Evolutionary conservation across 2,113 vertebrate genomes (phyloP).

Genomic region (Alces alces): DNA sequence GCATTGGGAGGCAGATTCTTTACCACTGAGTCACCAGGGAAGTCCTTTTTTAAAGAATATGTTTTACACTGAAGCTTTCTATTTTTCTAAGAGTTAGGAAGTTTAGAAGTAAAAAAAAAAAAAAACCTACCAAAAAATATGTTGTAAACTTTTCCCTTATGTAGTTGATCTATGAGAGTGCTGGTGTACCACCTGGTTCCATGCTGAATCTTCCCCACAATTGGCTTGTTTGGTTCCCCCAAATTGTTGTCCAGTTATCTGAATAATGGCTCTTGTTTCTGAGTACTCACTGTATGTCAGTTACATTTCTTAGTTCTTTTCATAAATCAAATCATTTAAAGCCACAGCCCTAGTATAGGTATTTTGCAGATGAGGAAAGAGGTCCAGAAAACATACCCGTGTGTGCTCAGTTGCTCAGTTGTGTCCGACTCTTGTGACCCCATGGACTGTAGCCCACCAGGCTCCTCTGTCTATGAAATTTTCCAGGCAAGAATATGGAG

Average conservation of each 20-base stretch:
- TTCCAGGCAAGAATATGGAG: background rate
- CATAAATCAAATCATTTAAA: background rate
- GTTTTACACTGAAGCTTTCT: background rate
- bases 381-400: background rate
- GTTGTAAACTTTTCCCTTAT: background rate
- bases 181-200: fast-evolving
- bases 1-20: background rate
- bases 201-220: background rate
- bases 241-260: background rate
- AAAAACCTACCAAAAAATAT: background rate
- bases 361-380: background rate
- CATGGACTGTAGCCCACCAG: background rate
- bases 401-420: background rate
- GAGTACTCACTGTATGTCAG: background rate
- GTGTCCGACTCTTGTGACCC: background rate
- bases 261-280: background rate
- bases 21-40: background rate
- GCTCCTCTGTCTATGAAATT: background rate
- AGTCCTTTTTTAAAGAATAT: background rate
- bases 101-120: background rate
- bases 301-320: background rate
- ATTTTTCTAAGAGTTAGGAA: background rate
- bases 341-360: background rate
- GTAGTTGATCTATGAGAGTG: background rate
- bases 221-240: background rate